Base-by-base conservation (phyloP, 2,888 invertebrate genomes). In the Acleris holmiana region DNA sequence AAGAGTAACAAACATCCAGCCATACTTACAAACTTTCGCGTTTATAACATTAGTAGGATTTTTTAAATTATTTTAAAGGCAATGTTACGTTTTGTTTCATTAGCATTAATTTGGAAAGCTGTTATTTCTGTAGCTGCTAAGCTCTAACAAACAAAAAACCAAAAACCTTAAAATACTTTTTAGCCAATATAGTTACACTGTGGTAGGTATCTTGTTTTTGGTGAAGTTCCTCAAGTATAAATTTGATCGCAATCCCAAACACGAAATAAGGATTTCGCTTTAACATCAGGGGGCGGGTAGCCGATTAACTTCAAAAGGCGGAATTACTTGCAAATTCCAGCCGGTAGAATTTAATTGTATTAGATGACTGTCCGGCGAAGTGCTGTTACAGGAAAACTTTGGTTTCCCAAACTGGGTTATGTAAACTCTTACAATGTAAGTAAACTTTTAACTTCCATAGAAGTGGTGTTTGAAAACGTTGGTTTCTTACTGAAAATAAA, bases 271-370 rank as follows among this genome's bases (percentile, higher is more conserved):
- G 49, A n/a, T 2, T n/a, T 4, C 8, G 19, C 47, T 47, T 35
- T 15, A 29, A 17, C 35, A 18, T 25, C 8, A 44, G 44, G 21
- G 21, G 35, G 21, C 23, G 25, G 46, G 41, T 44, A 61, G 54
- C 47, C 57, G 61, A 65, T 67, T 60, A 64, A 54, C 60, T 64
- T 65, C 61, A 55, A 61, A 65, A 56, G 55, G 61, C 44, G 41
- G 65, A 64, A 64, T 64, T 64, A 59, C 64, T 64, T 54, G 64
- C 64, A 64, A 64, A 54, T 64, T 59, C 64, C 57, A 47, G 53
- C 51, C 41, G 25, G 53, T 64, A 58, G 58, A 64, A 53, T 64
- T 48, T 59, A 64, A 64, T 64, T 64, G 64, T 64, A 41, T 64
- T 19, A 58, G 58, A 53, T 53, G 41, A 21, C 15, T 54, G 41